phyloP scores from a whole-genome alignment of 2,113 vertebrate species.

The Pomatostomus ruficeps region DNA sequence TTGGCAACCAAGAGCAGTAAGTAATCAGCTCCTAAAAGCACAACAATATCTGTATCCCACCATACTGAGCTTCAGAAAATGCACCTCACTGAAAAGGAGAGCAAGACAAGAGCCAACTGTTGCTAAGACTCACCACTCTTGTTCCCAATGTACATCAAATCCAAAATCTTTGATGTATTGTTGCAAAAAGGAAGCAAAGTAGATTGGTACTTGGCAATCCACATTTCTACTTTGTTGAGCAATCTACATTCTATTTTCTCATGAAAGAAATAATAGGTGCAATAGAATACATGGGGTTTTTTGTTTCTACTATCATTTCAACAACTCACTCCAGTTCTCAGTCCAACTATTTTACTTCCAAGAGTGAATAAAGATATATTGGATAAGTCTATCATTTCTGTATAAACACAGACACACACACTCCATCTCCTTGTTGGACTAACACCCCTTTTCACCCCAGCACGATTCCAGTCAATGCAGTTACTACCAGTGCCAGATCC shows the following conservation, averaged over 20 bases:
- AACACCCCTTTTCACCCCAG: background rate
- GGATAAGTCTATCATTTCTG: background rate
- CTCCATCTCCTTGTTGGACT: background rate
- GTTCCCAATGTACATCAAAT: background rate
- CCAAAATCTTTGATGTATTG: background rate
- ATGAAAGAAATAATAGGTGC: background rate
- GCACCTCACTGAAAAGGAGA: background rate
- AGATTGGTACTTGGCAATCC: background rate
- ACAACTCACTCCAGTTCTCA: background rate
- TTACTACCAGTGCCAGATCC: background rate
- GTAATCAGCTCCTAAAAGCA: background rate
- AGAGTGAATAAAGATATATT: background rate
- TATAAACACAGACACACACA: no score
- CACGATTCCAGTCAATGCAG: background rate
- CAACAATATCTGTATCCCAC: background rate
- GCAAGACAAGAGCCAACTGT: background rate
- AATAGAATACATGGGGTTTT: fast-evolving
- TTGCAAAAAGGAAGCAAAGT: background rate
- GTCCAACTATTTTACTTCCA: background rate
- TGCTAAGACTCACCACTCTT: background rate
- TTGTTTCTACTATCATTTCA: background rate
- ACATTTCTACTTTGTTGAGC: background rate
- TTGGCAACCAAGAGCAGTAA: background rate
- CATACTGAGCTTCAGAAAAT: background rate
- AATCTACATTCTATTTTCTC: background rate